Percentiles rank a stretch among this genome's conserved stretches.
Evolutionary conservation across 2,113 vertebrate genomes (phyloP).

Genomic region (Scytalopus superciliaris): DNA sequence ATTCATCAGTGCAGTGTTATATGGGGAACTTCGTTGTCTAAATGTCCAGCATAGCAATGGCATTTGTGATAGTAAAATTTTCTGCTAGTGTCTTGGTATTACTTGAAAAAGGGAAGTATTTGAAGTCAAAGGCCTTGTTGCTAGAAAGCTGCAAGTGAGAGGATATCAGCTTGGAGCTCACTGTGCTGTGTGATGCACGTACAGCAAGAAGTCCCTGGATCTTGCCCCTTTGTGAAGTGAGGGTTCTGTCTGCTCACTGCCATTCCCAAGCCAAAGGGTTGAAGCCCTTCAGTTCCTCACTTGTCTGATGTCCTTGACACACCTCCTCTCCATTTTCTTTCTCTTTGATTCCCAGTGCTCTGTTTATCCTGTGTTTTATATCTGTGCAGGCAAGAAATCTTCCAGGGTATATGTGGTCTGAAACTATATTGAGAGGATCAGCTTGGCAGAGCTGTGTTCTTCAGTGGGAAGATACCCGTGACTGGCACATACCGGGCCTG

Average conservation of each 20-base stretch:
- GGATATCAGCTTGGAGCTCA: not conserved
- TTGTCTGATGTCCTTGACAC: accelerated
- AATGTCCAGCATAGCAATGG: not conserved
- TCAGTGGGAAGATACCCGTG: not conserved
- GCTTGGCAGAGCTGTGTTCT: not conserved
- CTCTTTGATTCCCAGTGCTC: not conserved
- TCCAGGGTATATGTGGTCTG: not conserved
- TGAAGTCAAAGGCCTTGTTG: not conserved
- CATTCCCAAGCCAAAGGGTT: not conserved
- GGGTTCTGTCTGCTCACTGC: not conserved
- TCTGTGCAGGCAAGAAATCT: not conserved
- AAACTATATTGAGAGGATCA: not conserved
- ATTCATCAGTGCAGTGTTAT: not conserved
- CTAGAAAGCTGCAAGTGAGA: not conserved
- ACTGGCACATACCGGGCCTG: accelerated
- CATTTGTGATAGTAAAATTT: not conserved
- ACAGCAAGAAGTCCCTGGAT: accelerated
- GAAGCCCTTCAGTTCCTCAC: not conserved
- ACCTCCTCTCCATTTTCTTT: not conserved
- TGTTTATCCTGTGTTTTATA: not conserved
- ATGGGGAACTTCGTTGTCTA: not conserved
- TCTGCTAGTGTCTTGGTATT: not conserved
- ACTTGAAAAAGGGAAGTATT: not conserved
- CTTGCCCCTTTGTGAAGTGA: not conserved
- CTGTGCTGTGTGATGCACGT: not conserved